Evolutionary conservation across 2,888 invertebrate species (phyloP), one percentile per base, ranked within the genome.

Genomic region (Pachycephus smyrnensis): DNA sequence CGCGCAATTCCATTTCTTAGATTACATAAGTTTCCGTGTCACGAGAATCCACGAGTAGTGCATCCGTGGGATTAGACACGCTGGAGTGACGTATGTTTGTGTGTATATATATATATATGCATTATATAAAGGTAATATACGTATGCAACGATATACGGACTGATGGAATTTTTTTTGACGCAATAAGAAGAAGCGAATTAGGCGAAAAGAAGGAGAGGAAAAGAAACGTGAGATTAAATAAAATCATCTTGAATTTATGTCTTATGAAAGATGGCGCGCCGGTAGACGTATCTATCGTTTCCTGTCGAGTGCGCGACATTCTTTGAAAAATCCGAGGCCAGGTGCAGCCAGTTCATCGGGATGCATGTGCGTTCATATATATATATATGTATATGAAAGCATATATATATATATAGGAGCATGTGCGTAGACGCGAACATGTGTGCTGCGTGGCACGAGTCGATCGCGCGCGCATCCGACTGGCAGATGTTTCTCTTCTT

Each of bases 401-500:
- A 31, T 68, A 35, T 11, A 40, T 68, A 37, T 55, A 9, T 55
- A 15, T 23, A 9, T 23, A 23, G 55, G 23, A 55, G 55, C 55
- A 9, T 1, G 6, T 55, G 23, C 2, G 12, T 12, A 71, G 12
- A 69, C 12, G 31, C 31, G 71, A 71, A 75, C 75, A 73, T 55
- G 73, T 76, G 76, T 73, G 68, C 75, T 77, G 75, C 77, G 78
- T 80, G 83, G 83, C 84, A 84, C 80, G 82, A 84, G 84, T 80
- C 83, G 73, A 76, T 73, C 32, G 73, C 32, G 79, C 78, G 78
- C 69, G 75, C 75, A 68, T 69, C 80, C 79, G 76, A 81, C 73
- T 69, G 80, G 83, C 84, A 84, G 84, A 82, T 84, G 84, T 84
- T 84, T 81, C 81, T 81, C 81, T 81, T 79, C 80, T 76, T 78